A percentile compares a stretch with the other conserved stretches of the same genome.
phyloP scores from a whole-genome alignment of 2,113 vertebrate genomes.

The Tursiops truncatus region DNA sequence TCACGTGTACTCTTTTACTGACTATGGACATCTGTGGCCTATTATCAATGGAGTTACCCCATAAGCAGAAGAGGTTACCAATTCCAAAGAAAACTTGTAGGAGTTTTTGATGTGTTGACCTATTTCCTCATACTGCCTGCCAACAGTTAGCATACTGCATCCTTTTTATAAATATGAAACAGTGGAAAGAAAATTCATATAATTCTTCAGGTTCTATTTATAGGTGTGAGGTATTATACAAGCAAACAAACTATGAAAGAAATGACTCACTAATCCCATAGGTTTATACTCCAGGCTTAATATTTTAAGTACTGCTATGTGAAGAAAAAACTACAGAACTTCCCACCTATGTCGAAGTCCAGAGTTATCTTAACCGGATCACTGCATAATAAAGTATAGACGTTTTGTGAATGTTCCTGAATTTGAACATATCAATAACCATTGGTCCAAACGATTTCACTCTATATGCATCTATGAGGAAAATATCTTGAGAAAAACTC shows the following conservation, averaged over 20 bases:
- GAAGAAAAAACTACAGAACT: not conserved
- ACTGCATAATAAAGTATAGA: not conserved
- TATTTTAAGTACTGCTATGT: not conserved
- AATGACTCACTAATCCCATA: constrained; percentile 31
- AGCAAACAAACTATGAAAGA: not conserved
- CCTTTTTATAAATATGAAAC: constrained; percentile 9
- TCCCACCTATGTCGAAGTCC: not conserved
- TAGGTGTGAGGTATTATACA: not conserved
- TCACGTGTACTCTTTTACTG: not conserved
- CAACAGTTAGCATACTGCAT: not conserved
- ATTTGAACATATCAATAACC: not conserved
- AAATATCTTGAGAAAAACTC: not conserved
- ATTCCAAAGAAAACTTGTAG: constrained; percentile 40
- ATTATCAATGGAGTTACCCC: not conserved
- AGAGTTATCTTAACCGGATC: not conserved
- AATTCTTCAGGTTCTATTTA: constrained; percentile 43
- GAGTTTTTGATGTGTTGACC: not conserved
- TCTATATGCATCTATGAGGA: not conserved
- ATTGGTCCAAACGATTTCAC: not conserved
- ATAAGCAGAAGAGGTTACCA: not conserved
- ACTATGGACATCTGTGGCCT: not conserved
- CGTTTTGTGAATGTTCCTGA: not conserved
- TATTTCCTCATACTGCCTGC: not conserved
- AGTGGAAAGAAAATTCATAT: not conserved
- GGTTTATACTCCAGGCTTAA: not conserved